A percentile compares a stretch with the other conserved stretches of the same genome.
These are phyloP conservation scores for Calephelis nemesis DNA, from an alignment of 1,140 invertebrate species.

Conservation along the genomic window DNA sequence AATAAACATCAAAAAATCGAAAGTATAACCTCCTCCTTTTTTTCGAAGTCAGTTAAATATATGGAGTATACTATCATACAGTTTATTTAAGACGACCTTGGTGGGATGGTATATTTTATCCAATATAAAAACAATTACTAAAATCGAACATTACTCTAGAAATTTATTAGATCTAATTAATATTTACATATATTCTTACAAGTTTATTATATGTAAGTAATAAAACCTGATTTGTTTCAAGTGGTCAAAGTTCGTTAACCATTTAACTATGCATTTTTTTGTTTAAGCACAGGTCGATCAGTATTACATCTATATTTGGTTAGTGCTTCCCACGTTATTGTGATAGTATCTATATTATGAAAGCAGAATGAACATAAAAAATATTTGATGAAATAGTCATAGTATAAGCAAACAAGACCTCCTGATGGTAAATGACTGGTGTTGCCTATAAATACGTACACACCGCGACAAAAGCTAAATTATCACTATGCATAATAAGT, in stretches of 20 bases:
- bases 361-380: neutral
- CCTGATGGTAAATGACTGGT: conserved; percentile 5
- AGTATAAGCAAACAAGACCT: neutral
- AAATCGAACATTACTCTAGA: too few relatives aligned
- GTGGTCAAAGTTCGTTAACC: neutral
- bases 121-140: too few relatives aligned
- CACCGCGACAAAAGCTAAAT: neutral
- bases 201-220: too few relatives aligned
- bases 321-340: neutral
- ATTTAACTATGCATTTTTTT: neutral
- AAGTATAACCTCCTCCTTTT: too few relatives aligned
- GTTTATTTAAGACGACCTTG: too few relatives aligned
- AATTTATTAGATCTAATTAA: too few relatives aligned
- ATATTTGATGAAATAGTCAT: conserved; percentile 8
- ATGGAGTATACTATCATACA: too few relatives aligned
- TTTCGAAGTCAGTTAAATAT: too few relatives aligned
- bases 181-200: too few relatives aligned
- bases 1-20: too few relatives aligned
- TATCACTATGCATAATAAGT: neutral
- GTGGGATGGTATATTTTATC: too few relatives aligned
- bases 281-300: too few relatives aligned
- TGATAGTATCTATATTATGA: neutral
- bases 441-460: conserved; percentile 4
- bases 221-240: neutral
- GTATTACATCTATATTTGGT: neutral